A percentile compares a stretch with the other conserved stretches of the same genome.
Conservation (phyloP, 2,888 invertebrate species). For the Hemicrepidius hirtus region DNA sequence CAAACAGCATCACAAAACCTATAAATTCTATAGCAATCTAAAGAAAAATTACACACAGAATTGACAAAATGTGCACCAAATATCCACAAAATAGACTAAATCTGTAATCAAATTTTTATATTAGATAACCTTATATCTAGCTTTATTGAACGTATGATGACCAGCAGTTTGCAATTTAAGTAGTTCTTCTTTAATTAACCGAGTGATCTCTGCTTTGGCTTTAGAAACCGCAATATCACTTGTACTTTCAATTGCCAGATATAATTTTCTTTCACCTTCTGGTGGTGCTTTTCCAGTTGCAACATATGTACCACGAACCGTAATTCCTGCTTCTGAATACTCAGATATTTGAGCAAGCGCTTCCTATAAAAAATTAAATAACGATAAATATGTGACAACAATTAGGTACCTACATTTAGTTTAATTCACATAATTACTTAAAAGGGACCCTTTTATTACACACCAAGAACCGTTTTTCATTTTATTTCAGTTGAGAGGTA, state of each 20-base stretch:
- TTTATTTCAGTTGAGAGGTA: too few species aligned
- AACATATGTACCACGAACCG: constrained; percentile 98
- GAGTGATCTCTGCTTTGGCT: constrained; percentile 97
- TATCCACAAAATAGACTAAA: not conserved
- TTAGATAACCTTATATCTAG: constrained; percentile 94
- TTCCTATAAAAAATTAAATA: constrained; percentile 78
- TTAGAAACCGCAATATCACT: constrained; percentile 96
- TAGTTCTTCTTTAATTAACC: constrained; percentile 98
- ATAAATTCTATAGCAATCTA: too few species aligned
- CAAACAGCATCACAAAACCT: too few species aligned
- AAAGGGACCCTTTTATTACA: too few species aligned
- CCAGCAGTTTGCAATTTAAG: constrained; percentile 91
- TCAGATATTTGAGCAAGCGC: constrained; percentile 98
- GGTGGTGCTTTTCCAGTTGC: constrained; percentile 91
- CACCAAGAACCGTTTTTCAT: too few species aligned
- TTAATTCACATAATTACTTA: too few species aligned
- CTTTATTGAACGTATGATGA: constrained; percentile 91
- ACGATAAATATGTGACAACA: not conserved
- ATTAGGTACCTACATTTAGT: not conserved
- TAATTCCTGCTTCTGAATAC: constrained; percentile 99
- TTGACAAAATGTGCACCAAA: not conserved
- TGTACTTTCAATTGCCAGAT: constrained; percentile 98
- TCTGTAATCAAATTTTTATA: constrained; percentile 1
- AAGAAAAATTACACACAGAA: too few species aligned
- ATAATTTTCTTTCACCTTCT: constrained; percentile 95